Percentiles rank a stretch among this genome's conserved stretches.
phyloP scores from a whole-genome alignment of 2,888 invertebrate genomes.

The Drosophila maculinotata region DNA sequence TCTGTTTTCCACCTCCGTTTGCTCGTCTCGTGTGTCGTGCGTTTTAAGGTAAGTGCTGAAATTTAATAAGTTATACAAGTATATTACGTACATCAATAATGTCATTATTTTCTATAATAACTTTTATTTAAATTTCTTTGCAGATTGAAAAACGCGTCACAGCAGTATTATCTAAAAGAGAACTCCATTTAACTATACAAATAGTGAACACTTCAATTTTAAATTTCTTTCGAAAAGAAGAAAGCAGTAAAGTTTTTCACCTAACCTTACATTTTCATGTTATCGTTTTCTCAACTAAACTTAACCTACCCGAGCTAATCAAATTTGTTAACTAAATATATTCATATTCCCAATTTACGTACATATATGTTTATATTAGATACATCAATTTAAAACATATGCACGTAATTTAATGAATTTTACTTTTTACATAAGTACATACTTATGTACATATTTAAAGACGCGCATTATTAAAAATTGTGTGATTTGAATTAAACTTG shows the following conservation, averaged over 20 bases:
- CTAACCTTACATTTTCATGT: neutral
- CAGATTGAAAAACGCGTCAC: constrained; percentile 55
- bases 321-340: neutral
- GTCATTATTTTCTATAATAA: neutral
- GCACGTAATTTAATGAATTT: too few relatives aligned
- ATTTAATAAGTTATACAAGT: neutral
- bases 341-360: too few relatives aligned
- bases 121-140: constrained; percentile 19
- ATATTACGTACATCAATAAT: neutral
- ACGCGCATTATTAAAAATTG: too few relatives aligned
- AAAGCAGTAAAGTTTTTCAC: constrained; percentile 46
- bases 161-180: constrained; percentile 64
- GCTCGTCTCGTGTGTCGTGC: constrained; percentile 41
- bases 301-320: neutral
- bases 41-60: constrained; percentile 45
- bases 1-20: constrained; percentile 42
- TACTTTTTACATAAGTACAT: too few relatives aligned
- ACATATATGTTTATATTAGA: too few relatives aligned
- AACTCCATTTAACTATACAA: constrained; percentile 26
- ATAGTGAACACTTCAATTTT: constrained; percentile 25
- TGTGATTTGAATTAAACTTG: too few relatives aligned
- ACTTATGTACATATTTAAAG: too few relatives aligned
- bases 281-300: constrained; percentile 10
- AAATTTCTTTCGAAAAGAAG: constrained; percentile 25
- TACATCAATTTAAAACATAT: too few relatives aligned